A percentile compares a stretch with the other conserved stretches of the same genome.
Conservation (phyloP, 2,888 invertebrate species). For the Ceraclea dissimilis region DNA sequence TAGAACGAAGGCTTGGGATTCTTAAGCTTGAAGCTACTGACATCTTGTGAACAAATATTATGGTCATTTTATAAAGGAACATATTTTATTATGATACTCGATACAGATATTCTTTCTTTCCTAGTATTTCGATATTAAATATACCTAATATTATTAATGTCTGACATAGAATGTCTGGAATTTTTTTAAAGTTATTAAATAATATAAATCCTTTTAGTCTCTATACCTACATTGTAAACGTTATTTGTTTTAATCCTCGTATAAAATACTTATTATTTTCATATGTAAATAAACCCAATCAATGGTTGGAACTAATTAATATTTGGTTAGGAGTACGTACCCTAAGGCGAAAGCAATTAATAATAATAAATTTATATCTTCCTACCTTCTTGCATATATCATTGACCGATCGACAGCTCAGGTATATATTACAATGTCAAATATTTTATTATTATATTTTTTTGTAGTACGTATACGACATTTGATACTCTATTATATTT, state of each 20-base stretch:
- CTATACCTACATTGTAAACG: neutral
- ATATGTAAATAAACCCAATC: constrained; percentile 1
- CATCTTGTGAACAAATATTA: no score
- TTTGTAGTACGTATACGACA: no score
- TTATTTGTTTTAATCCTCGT: neutral
- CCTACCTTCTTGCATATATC: neutral
- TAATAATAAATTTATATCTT: neutral
- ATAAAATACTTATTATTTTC: neutral
- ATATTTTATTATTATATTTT: no score
- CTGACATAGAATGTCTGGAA: no score
- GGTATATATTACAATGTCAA: neutral
- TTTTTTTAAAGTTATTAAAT: neutral
- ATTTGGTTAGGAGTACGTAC: neutral
- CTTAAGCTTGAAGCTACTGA: no score
- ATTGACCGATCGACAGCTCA: neutral
- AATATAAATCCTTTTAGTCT: neutral
- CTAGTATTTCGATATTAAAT: no score
- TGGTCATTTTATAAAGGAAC: no score
- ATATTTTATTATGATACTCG: no score
- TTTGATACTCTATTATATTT: no score
- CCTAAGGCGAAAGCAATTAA: neutral
- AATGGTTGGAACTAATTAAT: neutral
- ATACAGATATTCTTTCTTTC: no score
- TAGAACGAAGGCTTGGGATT: no score
- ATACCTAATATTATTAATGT: no score